Evolutionary conservation across 1,140 invertebrate species (phyloP), one percentile per base, ranked within the genome.

Genomic region (Drosophila pseudoobscura): DNA sequence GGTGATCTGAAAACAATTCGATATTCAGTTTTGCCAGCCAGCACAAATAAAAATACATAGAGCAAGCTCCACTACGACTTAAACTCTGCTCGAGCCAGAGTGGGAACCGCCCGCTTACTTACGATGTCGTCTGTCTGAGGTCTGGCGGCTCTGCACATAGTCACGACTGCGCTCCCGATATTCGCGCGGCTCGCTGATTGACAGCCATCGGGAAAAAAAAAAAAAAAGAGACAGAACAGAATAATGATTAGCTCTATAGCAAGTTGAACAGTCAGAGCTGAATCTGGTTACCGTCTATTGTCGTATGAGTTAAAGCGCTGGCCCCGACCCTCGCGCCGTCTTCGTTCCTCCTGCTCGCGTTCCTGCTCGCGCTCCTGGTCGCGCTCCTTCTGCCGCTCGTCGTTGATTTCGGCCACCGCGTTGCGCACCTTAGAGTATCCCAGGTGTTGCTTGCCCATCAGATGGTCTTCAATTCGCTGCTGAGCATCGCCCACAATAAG

Each of bases 401-500:
- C 92, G 20, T 92, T 93, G 77, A 95, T 94, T 80, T 95, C 94
- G 59, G 94, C 93, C 7, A 94, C 94, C 0, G 94, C 94, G 78
- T 93, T 92, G 55, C 94, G 94, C 31, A 95, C 90, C 83, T 93
- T 94, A 52, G 94, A 94, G 71, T 94, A 95, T 7, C 98, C 98
- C 66, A 98, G 95, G 93, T 99, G 98, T 91, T 99, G 98, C 93
- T 99, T 99, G 3, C 98, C 98, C 94, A 97, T 98, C 39, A 99
- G 92, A 93, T 99, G 98, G 92, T 99, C 98, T 90, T 99, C 98
- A 71, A 99, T 97, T 74, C 98, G 94, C 88, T 99, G 98, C 90
- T 99, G 98, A 2, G 98, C 98, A 93, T 99, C 98, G n/a, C 96
- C 98, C 20, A 99, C 98, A 83, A 99, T 99, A 11, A 99, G 93